Percentiles rank a stretch among this genome's conserved stretches.
These are phyloP conservation scores for Actinemys pallida DNA, from an alignment of 2,113 vertebrate species.

Conservation along the genomic window DNA sequence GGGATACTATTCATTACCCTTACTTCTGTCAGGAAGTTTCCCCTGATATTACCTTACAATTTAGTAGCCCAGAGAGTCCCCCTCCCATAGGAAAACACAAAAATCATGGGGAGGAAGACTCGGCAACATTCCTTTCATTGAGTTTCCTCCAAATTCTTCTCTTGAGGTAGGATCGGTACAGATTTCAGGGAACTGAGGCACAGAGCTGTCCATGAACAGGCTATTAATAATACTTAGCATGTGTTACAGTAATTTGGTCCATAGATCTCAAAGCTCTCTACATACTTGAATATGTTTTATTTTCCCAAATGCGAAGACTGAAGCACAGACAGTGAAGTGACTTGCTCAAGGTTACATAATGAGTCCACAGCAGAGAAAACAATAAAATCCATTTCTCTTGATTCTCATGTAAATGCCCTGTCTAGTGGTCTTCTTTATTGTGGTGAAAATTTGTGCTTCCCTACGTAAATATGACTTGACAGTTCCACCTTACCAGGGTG, in stretches of 20 bases:
- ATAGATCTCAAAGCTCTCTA: background rate
- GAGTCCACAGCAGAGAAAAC: background rate
- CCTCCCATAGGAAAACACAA: no score
- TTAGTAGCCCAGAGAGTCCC: background rate
- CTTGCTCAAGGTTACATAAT: background rate
- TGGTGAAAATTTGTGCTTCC: background rate
- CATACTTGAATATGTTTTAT: background rate
- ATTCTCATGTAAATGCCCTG: background rate
- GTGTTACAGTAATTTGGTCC: background rate
- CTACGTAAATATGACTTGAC: background rate
- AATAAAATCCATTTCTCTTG: rapidly evolving
- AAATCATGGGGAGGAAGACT: no score
- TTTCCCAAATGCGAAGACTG: background rate
- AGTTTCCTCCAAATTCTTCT: no score
- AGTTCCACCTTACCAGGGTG: background rate
- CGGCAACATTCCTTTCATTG: no score
- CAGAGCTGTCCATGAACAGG: rapidly evolving
- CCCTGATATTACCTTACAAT: background rate
- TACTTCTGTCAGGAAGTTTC: background rate
- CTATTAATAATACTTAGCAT: background rate
- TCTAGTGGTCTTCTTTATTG: background rate
- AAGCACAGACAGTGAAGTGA: background rate
- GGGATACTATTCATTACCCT: background rate
- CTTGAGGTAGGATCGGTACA: rapidly evolving
- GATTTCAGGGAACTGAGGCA: background rate